Base-by-base conservation (phyloP, 2,113 vertebrate genomes). In the Catharus fuscescens region DNA sequence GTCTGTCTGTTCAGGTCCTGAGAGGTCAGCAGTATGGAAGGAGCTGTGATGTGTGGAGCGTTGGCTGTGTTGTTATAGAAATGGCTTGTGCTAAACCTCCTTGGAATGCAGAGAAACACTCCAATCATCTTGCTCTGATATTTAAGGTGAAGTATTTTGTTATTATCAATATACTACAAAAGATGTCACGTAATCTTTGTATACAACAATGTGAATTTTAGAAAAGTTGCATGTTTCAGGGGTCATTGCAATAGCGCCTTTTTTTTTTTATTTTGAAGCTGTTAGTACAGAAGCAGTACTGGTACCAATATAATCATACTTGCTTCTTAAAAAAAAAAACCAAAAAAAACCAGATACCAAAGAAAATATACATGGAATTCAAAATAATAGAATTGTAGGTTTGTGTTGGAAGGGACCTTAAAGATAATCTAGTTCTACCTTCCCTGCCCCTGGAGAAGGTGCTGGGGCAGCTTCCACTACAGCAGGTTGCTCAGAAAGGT, bases 11-110 rank as follows among this genome's bases (percentile, higher is more conserved):
- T 85, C 66, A 99, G 98, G 99, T 99, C 65, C 97, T 99, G 52
- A 97, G 99, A 93, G 99, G 99, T 44, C 99, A 99, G 94, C 98
- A 99, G 13, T 99, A 99, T 38, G 99, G 99, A 17, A 98, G 99
- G 48, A 99, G 99, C 97, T 99, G 99, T 96, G 99, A 99, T n/a
- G 98, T 99, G 12, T 99, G 99, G 99, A 99, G 99, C 2, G 98
- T 98, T 73, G 99, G 99, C 81, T 99, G 99, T 90, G 98, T 98
- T 93, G 97, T 99, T 76, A 99, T 99, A 92, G 98, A 99, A 97
- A 99, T 99, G 98, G 98, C 99, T 54, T 99, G 99, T 93, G 99
- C 98, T 90, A 99, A 99, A 93, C 99, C 99, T 42, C 99, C 99
- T 2, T 99, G 99, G 99, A 99, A 99, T 5, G 99, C 99, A 25